These are phyloP conservation scores for Nyctibius bracteatus DNA, from an alignment of 2,113 vertebrate species.

Conservation along the genomic window DNA sequence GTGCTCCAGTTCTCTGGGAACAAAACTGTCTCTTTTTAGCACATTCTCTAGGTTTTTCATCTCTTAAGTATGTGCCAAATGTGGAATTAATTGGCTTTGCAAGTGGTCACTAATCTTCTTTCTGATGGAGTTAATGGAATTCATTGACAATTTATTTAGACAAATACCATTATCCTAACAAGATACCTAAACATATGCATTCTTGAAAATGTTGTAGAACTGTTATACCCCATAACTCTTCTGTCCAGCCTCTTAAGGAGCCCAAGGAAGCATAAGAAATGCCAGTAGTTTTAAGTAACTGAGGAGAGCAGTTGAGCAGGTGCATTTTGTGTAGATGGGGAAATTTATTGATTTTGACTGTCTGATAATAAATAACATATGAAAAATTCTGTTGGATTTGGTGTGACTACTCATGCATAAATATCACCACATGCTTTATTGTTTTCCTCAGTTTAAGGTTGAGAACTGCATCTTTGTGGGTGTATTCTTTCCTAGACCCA, in stretches of 20 bases:
- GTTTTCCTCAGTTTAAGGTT: background rate
- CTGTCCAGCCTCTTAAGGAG: background rate
- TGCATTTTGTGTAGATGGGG: background rate
- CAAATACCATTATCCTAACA: background rate
- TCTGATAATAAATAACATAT: background rate
- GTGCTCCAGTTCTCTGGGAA: background rate
- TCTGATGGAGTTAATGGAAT: background rate
- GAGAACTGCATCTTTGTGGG: background rate
- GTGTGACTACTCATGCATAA: background rate
- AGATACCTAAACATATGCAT: background rate
- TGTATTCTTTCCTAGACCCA: background rate
- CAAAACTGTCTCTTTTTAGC: background rate
- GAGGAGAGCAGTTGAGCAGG: background rate
- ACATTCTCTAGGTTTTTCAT: background rate
- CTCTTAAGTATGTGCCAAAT: background rate
- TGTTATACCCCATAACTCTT: background rate
- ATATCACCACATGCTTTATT: background rate
- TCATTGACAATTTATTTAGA: background rate
- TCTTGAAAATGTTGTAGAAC: background rate
- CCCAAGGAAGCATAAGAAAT: background rate
- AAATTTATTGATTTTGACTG: background rate
- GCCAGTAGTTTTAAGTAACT: background rate
- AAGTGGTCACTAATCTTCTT: background rate
- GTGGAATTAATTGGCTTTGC: background rate
- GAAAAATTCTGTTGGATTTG: background rate